A percentile compares a stretch with the other conserved stretches of the same genome.
Evolutionary conservation across 2,888 invertebrate genomes (phyloP).

Genomic region (Panopea generosa): DNA sequence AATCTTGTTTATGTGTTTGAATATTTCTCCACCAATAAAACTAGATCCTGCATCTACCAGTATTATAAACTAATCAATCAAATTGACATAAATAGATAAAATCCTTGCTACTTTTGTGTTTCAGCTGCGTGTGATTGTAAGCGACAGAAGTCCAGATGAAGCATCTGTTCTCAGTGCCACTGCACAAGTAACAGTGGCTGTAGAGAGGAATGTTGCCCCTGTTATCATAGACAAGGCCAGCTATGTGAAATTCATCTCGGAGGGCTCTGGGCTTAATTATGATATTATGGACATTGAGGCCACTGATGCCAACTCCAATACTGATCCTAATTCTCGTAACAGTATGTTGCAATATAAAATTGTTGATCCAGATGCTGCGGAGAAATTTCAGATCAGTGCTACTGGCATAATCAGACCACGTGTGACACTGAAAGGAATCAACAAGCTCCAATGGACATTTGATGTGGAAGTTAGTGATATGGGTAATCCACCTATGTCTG

Average conservation of each 20-base stretch:
- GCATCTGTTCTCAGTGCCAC: constrained; percentile 62
- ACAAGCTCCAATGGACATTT: constrained; percentile 52
- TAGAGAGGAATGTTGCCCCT: constrained; percentile 75
- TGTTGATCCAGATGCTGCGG: constrained; percentile 42
- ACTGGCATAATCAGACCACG: constrained; percentile 62
- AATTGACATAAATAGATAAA: too few species aligned
- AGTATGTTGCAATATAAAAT: constrained; percentile 65
- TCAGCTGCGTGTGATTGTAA: constrained; percentile 76
- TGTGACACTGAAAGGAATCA: constrained; percentile 39
- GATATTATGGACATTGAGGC: constrained; percentile 71
- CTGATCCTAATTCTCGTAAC: constrained; percentile 64
- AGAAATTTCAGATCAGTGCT: constrained; percentile 65
- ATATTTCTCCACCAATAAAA: too few species aligned
- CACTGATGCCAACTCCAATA: constrained; percentile 70
- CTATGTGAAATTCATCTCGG: constrained; percentile 49
- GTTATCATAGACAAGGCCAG: constrained; percentile 50
- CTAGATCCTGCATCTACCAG: too few species aligned
- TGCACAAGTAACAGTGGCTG: constrained; percentile 73
- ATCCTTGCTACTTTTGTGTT: constrained; percentile 24
- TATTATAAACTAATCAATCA: too few species aligned
- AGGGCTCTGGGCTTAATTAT: constrained; percentile 40
- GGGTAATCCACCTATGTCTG: constrained; percentile 93
- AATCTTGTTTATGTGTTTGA: too few species aligned
- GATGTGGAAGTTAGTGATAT: constrained; percentile 92
- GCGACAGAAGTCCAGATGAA: constrained; percentile 70